Evolutionary conservation across 1,140 invertebrate species (phyloP), one percentile per base, ranked within the genome.

Genomic region (Polyergus mexicanus): DNA sequence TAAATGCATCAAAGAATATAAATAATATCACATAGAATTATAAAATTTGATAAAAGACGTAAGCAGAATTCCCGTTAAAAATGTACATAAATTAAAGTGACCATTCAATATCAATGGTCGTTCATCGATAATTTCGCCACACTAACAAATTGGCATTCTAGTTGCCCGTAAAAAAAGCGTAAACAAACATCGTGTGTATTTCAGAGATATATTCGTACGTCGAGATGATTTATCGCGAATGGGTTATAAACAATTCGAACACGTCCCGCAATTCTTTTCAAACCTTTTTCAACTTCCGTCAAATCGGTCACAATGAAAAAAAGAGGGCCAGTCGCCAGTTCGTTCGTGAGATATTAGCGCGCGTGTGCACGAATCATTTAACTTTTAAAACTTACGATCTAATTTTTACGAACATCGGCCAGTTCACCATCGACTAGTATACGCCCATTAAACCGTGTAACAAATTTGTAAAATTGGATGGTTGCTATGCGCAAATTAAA

Each of bases 181-280:
- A n/a, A n/a, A n/a, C 22, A 60, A 11, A 60, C n/a, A n/a, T 28
- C 47, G 54, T 35, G 54, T 35, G 10, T 19, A 60, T 41, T 76
- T 62, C 74, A 32, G 7, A 3, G n/a, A 16, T 75, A 41, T 41
- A 75, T 75, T 60, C 60, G 25, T 16, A 38, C 13, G 0, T 62
- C 35, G 56, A 38, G 22, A 76, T 76, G 74, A 76, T 62, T 62
- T 76, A 76, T 4, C 74, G 74, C 56, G 35, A 76, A 76, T 76
- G 56, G 74, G 3, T 76, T 41, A 28, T 56, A 60, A 60, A 75
- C 72, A 75, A 76, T 76, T 62, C 56, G 10, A 75, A 62, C 54
- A 56, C 10, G 56, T 28, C 1, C 22, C 22, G 38, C 56, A 22
- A 76, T 76, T 76, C 35, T 76, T 62, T 22, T 44, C 35, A 22